Evolutionary conservation across 2,888 invertebrate genomes (phyloP).

Genomic region (Dusona sp.): DNA sequence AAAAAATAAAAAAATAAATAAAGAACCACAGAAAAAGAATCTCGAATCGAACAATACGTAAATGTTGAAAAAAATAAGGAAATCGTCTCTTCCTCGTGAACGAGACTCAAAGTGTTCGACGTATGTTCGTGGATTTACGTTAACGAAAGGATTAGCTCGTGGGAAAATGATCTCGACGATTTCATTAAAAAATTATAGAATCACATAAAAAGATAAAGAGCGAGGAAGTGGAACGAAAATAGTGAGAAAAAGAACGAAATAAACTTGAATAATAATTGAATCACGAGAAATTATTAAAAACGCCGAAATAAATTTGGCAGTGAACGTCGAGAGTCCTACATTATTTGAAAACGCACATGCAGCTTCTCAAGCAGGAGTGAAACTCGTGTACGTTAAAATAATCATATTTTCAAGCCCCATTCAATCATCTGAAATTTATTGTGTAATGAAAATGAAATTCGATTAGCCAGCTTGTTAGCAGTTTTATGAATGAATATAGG

Average conservation of each 20-base stretch:
- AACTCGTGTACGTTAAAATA: conserved; percentile 59
- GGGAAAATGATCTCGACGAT: conserved; percentile 74
- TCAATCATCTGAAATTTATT: background rate
- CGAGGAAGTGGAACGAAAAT: conserved; percentile 25
- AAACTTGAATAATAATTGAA: background rate
- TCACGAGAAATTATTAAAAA: background rate
- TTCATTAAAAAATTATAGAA: conserved; percentile 81
- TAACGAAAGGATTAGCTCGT: conserved; percentile 15
- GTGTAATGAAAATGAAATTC: background rate
- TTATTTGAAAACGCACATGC: conserved; percentile 56
- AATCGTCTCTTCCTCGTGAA: conserved; percentile 58
- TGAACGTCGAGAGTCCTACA: background rate
- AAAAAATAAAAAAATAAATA: background rate
- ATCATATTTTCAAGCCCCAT: conserved; percentile 11
- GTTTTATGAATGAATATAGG: background rate
- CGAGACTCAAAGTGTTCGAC: conserved; percentile 43
- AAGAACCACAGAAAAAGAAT: conserved; percentile 19
- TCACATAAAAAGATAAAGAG: conserved; percentile 77
- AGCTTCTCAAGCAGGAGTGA: conserved; percentile 33
- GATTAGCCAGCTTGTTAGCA: background rate
- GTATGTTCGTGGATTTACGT: conserved; percentile 19
- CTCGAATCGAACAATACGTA: conserved; percentile 59
- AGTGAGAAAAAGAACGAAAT: background rate
- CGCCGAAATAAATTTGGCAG: background rate
- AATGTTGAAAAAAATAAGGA: conserved; percentile 69